A percentile compares a stretch with the other conserved stretches of the same genome.
These are phyloP conservation scores for Erynnis tages DNA, from an alignment of 2,888 invertebrate genomes.

Conservation along the genomic window DNA sequence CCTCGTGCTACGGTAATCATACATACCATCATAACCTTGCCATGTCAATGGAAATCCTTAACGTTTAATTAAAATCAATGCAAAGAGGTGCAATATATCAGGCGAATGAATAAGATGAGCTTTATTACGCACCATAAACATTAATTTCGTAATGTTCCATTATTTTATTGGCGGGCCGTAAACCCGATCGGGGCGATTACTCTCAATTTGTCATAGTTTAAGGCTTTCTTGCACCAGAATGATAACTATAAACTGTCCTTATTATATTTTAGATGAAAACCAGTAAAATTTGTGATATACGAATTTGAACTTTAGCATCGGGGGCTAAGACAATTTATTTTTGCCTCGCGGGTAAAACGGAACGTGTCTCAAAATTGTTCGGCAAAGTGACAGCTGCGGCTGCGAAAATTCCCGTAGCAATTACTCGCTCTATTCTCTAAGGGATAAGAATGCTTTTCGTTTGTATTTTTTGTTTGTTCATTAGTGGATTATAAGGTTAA, in stretches of 20 bases:
- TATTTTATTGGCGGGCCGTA: constrained; percentile 7
- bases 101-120: not conserved
- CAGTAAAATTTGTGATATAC: constrained; percentile 15
- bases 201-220: constrained; percentile 26
- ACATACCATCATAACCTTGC: not conserved
- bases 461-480: not conserved
- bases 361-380: constrained; percentile 24
- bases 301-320: constrained; percentile 27
- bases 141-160: not conserved
- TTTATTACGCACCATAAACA: not conserved
- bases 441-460: not conserved
- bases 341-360: constrained; percentile 25
- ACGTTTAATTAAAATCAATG: not conserved
- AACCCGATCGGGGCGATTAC: constrained; percentile 13
- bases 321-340: constrained; percentile 25
- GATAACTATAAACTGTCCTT: constrained; percentile 21
- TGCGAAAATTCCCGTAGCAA: not conserved
- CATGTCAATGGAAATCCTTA: not conserved
- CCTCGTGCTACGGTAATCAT: not conserved
- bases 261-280: constrained; percentile 22
- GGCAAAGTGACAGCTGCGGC: constrained; percentile 7
- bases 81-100: not conserved
- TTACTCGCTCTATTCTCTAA: not conserved
- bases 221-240: constrained; percentile 21
- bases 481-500: not conserved